Base-by-base conservation (phyloP, 2,113 vertebrate species). In the Aptenodytes patagonicus region DNA sequence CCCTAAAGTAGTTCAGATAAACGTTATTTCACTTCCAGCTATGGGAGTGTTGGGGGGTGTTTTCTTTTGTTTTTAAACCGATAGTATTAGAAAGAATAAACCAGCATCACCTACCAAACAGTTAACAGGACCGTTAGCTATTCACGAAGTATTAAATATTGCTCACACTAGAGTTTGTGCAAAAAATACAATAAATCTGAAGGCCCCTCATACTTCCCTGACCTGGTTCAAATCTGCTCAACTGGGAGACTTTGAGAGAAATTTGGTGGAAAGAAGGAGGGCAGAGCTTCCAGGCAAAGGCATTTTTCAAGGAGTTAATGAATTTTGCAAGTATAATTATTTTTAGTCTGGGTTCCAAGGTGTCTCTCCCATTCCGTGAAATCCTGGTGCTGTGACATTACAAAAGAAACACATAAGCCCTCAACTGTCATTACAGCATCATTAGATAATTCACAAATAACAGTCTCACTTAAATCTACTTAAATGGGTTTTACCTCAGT, bases 261-360 rank as follows among this genome's bases (percentile, higher is more conserved):
- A 47, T 2, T 6, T 32, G 44, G 46, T 25, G 10, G 69, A 71
- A 83, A 69, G 25, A 47, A 52, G 44, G 75, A 68, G 10, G 69
- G 29, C 66, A 95, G 66, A 61, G 54, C 57, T 93, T 69, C 57
- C 46, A 82, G 87, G 51, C 25, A 89, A 83, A 78, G 62, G 21
- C 36, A 38, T 78, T 93, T 83, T 82, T 54, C 3, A 2, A 94
- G 92, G 42, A 85, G 60, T 91, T 95, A 71, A 93, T 92, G 71
- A 89, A 93, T 93, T 96, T 72, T 89, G 55, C 78, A 92, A 95
- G 83, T 69, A 54, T 62, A 91, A 91, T 91, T 92, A 75, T 89
- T 95, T 93, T 92, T 65, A 73, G 72, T 65, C 68, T 47, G 36
- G 20, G n/a, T 92, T 73, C 57, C 86, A 95, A 89, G 36, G 58